Conservation (phyloP, 2,888 invertebrate species). For the Noctua janthina region DNA sequence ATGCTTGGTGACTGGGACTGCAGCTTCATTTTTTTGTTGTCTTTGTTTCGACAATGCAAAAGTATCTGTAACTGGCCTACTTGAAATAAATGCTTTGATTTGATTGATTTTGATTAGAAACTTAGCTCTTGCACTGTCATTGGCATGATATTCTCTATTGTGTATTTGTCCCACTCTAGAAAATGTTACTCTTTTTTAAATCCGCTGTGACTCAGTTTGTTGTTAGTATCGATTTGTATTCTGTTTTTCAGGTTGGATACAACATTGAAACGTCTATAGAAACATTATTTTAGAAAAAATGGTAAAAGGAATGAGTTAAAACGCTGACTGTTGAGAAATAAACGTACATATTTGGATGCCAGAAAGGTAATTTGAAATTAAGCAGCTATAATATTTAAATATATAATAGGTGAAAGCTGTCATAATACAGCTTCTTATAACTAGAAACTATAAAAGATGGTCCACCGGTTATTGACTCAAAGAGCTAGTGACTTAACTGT, state of each 20-base stretch:
- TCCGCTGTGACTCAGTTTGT: not conserved
- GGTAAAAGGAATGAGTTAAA: not conserved
- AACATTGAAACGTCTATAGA: slow-evolving; percentile 32
- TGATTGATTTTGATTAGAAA: not conserved
- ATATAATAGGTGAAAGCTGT: not conserved
- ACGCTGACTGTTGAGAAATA: not conserved
- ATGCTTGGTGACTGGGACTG: not conserved
- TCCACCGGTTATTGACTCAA: not conserved
- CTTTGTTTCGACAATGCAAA: no score
- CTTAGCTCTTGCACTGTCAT: not conserved
- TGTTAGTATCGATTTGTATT: not conserved
- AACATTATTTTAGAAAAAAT: slow-evolving; percentile 25
- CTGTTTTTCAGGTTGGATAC: not conserved
- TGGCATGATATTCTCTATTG: not conserved
- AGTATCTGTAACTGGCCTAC: not conserved
- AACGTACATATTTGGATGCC: not conserved
- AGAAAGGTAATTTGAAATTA: not conserved
- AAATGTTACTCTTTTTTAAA: not conserved
- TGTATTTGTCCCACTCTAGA: not conserved
- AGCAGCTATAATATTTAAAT: not conserved
- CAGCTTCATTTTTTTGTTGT: not conserved
- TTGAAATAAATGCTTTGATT: not conserved
- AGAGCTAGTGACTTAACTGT: not conserved
- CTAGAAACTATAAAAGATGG: not conserved
- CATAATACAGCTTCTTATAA: not conserved